Evolutionary conservation across 2,888 invertebrate species (phyloP), one percentile per base, ranked within the genome.

Genomic region (Polyommatus iphigenia): DNA sequence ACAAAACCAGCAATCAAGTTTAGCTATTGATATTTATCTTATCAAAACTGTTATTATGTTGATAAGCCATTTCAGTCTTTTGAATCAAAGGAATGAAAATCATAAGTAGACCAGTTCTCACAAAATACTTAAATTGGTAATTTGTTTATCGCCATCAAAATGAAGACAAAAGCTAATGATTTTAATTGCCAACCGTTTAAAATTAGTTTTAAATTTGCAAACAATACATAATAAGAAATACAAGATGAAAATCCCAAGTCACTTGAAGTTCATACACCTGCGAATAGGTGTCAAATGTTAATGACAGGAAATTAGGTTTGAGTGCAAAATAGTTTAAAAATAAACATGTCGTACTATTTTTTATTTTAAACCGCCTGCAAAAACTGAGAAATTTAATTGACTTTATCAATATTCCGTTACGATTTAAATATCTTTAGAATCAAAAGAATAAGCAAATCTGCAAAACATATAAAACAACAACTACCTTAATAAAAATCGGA

Each of bases 201-300:
- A 32, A 67, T 67, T 67, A 29, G 67, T 32, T 67, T 67, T 18
- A 67, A 67, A 67, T 67, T 67, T 29, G 67, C 67, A 67, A 29
- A 67, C 67, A 67, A 67, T 67, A 67, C 67, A 67, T 67, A 67
- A 67, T 67, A 67, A 67, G 5, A 29, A 62, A 67, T 67, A 67
- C 20, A 20, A 59, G 59, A 59, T 67, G 24, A 24, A 24, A 67
- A 67, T 67, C 29, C 29, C 18, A 67, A 67, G 13, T 67, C 29
- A 29, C 29, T 67, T 18, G 67, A 67, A 67, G 67, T 67, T 67
- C 67, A 67, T 32, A 67, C 67, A 67, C 67, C 67, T 67, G 15
- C 6, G 15, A 29, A 67, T 67, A 67, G 29, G 29, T 67, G 67
- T 67, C 67, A 67, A 67, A 67, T 67, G 67, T 67, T 32, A 67